These are phyloP conservation scores for Petroica traversi DNA, from an alignment of 2,113 vertebrate species.

Conservation along the genomic window DNA sequence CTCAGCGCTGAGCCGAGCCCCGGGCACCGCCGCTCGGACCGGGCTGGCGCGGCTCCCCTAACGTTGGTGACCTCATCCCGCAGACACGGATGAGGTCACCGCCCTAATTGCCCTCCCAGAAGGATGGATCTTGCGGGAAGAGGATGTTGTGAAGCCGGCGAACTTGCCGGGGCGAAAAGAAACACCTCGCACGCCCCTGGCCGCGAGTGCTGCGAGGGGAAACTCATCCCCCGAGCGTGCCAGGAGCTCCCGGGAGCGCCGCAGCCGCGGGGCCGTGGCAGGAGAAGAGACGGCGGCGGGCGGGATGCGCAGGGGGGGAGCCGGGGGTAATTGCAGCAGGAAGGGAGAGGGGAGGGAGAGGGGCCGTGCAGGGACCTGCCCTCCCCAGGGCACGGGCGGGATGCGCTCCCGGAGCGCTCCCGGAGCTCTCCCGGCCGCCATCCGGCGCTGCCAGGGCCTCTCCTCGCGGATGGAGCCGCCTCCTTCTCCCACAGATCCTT, in stretches of 20 bases:
- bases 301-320: neutral
- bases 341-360: neutral
- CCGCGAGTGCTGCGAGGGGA: neutral
- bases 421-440: neutral
- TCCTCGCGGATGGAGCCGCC: rapidly evolving
- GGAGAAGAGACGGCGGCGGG: neutral
- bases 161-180: constrained; percentile 40
- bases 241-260: neutral
- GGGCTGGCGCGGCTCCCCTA: neutral
- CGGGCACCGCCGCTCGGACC: neutral
- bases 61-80: constrained; percentile 53
- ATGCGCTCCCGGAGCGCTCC: neutral
- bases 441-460: neutral
- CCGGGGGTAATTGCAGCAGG: neutral
- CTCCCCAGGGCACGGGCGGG: constrained; percentile 18
- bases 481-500: neutral
- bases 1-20: neutral
- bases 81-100: constrained; percentile 61
- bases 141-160: constrained; percentile 44
- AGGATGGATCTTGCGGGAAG: constrained; percentile 31
- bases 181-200: neutral
- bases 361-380: constrained; percentile 43
- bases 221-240: neutral
- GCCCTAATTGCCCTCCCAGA: constrained; percentile 29
- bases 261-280: neutral